Conservation (phyloP, 2,797 vertebrate genomes). For the Galaxias olidus region DNA sequence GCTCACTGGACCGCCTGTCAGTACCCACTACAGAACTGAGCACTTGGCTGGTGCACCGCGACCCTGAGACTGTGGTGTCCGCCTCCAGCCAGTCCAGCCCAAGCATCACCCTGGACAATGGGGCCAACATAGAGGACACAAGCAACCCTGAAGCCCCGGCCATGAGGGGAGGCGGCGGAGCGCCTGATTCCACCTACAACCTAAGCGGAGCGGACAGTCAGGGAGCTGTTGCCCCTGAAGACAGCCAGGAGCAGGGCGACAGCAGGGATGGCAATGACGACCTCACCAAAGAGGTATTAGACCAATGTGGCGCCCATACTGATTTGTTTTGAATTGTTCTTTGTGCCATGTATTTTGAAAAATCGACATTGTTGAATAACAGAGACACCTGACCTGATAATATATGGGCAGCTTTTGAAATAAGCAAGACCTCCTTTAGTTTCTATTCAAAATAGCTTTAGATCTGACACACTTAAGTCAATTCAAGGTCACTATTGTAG, state of each 20-base stretch:
- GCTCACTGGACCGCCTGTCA: conserved; percentile 90
- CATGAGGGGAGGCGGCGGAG: conserved; percentile 84
- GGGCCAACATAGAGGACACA: conserved; percentile 85
- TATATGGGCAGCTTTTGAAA: too few relatives aligned
- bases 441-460: too few relatives aligned
- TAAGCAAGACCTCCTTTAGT: too few relatives aligned
- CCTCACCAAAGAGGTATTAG: conserved; percentile 93
- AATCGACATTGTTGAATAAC: too few relatives aligned
- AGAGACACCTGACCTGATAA: too few relatives aligned
- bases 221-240: conserved; percentile 92
- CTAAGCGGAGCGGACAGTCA: conserved; percentile 85
- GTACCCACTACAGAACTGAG: conserved; percentile 93
- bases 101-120: conserved; percentile 88
- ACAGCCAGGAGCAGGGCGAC: conserved; percentile 76
- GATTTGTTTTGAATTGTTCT: too few relatives aligned
- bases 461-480: too few relatives aligned
- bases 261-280: conserved; percentile 80
- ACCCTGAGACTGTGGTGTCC: conserved; percentile 89
- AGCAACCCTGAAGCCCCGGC: conserved; percentile 81
- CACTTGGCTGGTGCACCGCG: conserved; percentile 95
- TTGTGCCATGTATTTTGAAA: too few relatives aligned
- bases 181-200: conserved; percentile 84
- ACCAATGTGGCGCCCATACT: too few relatives aligned
- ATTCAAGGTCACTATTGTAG: too few relatives aligned
- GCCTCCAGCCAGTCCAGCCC: conserved; percentile 82